Conservation (phyloP, 2,113 vertebrate genomes). For the Morone saxatilis region DNA sequence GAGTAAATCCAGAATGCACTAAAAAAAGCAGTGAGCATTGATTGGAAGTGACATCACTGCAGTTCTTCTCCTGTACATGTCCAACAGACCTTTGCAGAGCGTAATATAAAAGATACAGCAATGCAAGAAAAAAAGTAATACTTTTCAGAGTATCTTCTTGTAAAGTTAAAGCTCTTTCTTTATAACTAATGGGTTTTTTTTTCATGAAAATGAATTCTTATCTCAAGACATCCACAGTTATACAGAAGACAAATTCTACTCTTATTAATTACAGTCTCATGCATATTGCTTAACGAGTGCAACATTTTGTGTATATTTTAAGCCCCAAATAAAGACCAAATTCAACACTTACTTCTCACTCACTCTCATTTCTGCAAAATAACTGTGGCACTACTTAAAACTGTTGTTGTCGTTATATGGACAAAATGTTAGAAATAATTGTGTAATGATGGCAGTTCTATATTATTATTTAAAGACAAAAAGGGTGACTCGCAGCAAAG, state of each 20-base stretch:
- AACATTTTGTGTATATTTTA: conserved; percentile 21
- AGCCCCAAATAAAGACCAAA: conserved; percentile 7
- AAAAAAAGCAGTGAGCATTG: conserved; percentile 2
- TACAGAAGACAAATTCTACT: conserved; percentile 34
- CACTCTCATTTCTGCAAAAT: not conserved
- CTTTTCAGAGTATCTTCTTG: conserved; percentile 6
- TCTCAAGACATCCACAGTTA: conserved; percentile 14
- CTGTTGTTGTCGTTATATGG: not conserved
- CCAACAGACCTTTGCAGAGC: not conserved
- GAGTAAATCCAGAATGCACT: conserved; percentile 23
- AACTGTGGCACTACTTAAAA: not conserved
- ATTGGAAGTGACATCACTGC: conserved; percentile 2
- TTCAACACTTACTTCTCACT: not conserved
- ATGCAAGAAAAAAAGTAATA: not conserved
- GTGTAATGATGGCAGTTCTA: not conserved
- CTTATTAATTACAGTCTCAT: conserved; percentile 17
- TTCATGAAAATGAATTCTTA: conserved; percentile 23
- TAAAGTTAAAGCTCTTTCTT: conserved; percentile 11
- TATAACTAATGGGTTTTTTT: conserved; percentile 1
- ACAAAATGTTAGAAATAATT: conserved; percentile 13
- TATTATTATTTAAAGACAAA: not conserved
- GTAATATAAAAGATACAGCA: not conserved
- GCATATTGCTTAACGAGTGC: conserved; percentile 16
- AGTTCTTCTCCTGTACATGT: not conserved
- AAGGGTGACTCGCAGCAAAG: no score